These are phyloP conservation scores for Ariolimax columbianus DNA, from an alignment of 2,888 invertebrate species.

Conservation along the genomic window DNA sequence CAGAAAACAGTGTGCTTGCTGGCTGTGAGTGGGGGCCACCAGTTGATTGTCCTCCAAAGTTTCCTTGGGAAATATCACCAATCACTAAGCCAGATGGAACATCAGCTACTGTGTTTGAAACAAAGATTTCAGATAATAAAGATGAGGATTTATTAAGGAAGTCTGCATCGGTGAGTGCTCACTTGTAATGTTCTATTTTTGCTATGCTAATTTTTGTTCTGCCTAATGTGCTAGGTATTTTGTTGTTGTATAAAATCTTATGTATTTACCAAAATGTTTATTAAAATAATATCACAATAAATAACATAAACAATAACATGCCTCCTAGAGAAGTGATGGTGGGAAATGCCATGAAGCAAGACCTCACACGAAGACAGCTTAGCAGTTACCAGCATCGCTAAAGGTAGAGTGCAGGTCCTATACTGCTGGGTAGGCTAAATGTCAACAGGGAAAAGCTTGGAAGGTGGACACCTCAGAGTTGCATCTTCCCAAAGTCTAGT, in stretches of 20 bases:
- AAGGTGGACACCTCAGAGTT: too few species aligned
- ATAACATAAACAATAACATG: too few species aligned
- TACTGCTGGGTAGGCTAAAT: too few species aligned
- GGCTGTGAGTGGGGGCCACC: slow-evolving; percentile 64
- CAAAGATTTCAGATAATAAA: slow-evolving; percentile 58
- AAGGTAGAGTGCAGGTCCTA: too few species aligned
- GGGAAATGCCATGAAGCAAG: too few species aligned
- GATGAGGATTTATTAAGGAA: slow-evolving; percentile 57
- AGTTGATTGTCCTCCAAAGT: slow-evolving; percentile 47
- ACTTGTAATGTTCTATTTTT: neutral
- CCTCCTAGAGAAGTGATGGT: too few species aligned
- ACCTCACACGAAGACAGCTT: too few species aligned
- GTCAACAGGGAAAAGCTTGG: too few species aligned
- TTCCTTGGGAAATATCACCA: slow-evolving; percentile 54
- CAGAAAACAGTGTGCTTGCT: slow-evolving; percentile 66
- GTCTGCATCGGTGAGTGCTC: slow-evolving; percentile 58
- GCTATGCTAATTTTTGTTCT: neutral
- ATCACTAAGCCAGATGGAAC: slow-evolving; percentile 56
- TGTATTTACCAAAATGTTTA: too few species aligned
- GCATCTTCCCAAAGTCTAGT: too few species aligned
- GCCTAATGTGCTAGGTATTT: neutral
- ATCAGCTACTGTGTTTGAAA: slow-evolving; percentile 60
- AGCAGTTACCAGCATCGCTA: too few species aligned
- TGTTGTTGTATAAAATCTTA: neutral
- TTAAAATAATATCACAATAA: too few species aligned